Conservation (phyloP, 2,113 vertebrate genomes). For the Gallinago paraguaiae region DNA sequence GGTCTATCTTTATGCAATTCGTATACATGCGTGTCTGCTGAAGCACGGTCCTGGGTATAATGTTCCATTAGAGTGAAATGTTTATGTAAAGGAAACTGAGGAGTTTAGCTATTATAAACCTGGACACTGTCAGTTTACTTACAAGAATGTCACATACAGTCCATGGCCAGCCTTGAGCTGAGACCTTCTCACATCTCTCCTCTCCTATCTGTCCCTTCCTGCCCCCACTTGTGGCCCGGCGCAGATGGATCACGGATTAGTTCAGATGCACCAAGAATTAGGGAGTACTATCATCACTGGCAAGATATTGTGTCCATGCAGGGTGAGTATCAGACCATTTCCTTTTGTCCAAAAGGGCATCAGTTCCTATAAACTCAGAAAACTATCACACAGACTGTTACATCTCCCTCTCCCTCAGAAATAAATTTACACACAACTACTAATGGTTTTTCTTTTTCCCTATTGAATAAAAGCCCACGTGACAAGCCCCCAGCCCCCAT, state of each 20-base stretch:
- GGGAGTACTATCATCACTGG: accelerated
- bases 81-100: slow-evolving; percentile 64
- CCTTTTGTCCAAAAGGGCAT: neutral
- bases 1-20: slow-evolving; percentile 55
- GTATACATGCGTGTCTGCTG: slow-evolving; percentile 26
- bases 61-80: slow-evolving; percentile 73
- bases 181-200: slow-evolving; percentile 10
- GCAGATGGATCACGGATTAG: neutral
- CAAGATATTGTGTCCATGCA: neutral
- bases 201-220: neutral
- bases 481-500: neutral
- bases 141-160: slow-evolving; percentile 41
- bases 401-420: neutral
- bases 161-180: neutral
- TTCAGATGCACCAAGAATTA: neutral
- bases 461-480: neutral
- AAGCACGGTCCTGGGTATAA: slow-evolving; percentile 48
- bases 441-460: neutral
- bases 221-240: neutral
- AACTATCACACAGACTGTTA: neutral
- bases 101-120: slow-evolving; percentile 72
- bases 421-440: neutral
- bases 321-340: neutral
- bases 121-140: slow-evolving; percentile 73
- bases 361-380: neutral